Evolutionary conservation across 2,888 invertebrate species (phyloP).

Genomic region (Leuctra nigra): DNA sequence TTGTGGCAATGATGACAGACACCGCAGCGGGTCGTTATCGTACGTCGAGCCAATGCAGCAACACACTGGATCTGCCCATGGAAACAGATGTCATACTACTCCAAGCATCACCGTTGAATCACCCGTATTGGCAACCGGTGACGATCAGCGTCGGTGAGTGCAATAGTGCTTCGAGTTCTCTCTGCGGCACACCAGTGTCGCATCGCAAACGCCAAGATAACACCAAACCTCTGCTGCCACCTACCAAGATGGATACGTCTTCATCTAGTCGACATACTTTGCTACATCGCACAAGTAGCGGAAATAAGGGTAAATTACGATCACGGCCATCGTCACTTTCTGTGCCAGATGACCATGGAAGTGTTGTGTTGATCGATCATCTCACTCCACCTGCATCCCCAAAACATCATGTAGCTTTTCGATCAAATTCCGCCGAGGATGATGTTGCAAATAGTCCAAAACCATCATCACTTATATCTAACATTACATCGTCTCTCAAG

Average conservation of each 20-base stretch:
- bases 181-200: constrained; percentile 22
- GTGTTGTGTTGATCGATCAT: constrained; percentile 1
- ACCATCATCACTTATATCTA: constrained; percentile 13
- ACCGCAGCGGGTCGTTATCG: constrained; percentile 33
- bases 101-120: constrained; percentile 46
- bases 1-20: constrained; percentile 7
- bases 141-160: constrained; percentile 17
- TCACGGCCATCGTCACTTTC: constrained; percentile 26
- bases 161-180: constrained; percentile 24
- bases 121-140: constrained; percentile 44
- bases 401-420: constrained; percentile 32
- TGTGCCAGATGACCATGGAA: constrained; percentile 19
- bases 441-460: constrained; percentile 20
- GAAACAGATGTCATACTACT: constrained; percentile 49
- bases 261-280: constrained; percentile 10
- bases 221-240: constrained; percentile 19
- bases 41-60: constrained; percentile 39
- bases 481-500: constrained; percentile 16
- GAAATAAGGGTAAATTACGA: not conserved
- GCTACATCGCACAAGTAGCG: constrained; percentile 19
- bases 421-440: constrained; percentile 38
- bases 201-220: constrained; percentile 22
- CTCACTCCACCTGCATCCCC: constrained; percentile 37
- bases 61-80: constrained; percentile 35
- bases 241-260: constrained; percentile 7